Percentiles rank a stretch among this genome's conserved stretches.
These are phyloP conservation scores for Gymnobelideus leadbeateri DNA, from an alignment of 2,113 vertebrate genomes.

Conservation along the genomic window DNA sequence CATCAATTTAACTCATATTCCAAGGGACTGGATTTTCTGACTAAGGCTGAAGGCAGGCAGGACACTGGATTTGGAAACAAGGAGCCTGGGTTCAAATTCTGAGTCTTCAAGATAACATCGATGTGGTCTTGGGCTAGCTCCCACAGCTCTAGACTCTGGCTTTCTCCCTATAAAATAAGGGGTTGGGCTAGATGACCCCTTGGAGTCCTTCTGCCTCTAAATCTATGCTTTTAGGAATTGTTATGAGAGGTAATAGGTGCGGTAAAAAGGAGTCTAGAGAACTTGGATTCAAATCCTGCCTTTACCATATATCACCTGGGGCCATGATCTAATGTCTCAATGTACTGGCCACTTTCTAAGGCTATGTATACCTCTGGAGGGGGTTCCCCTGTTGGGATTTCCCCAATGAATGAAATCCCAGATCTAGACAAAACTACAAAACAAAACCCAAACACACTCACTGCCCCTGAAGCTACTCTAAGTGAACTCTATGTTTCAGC, in stretches of 20 bases:
- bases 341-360: not conserved
- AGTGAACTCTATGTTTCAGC: not conserved
- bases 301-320: not conserved
- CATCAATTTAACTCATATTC: not conserved
- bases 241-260: not conserved
- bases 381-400: not conserved
- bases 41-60: not conserved
- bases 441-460: too few species aligned
- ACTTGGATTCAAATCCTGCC: not conserved
- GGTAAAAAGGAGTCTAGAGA: not conserved
- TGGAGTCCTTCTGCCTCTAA: not conserved
- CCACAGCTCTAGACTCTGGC: not conserved
- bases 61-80: not conserved
- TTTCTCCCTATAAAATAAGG: not conserved
- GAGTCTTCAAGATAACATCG: not conserved
- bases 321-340: not conserved
- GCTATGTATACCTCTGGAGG: not conserved
- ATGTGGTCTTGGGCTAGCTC: not conserved
- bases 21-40: not conserved
- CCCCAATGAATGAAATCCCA: not conserved
- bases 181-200: not conserved
- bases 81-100: not conserved
- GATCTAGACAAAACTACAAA: not conserved
- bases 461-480: not conserved
- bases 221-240: not conserved